A percentile compares a stretch with the other conserved stretches of the same genome.
phyloP scores from a whole-genome alignment of 92 coral and sea anemone genomes.

The Parazoanthus atlanticus region DNA sequence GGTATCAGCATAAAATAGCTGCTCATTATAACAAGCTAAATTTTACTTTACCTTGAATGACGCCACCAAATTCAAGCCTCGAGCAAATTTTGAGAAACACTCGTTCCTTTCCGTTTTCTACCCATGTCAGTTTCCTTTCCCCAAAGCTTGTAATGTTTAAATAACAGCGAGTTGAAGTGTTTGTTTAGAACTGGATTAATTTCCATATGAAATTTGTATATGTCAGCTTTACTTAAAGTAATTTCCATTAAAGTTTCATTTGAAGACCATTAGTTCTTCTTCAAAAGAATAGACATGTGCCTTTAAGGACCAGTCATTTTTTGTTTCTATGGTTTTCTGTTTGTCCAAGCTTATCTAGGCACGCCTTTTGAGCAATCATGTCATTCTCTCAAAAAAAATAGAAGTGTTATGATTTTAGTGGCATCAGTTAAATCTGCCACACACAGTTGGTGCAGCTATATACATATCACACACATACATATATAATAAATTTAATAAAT shows the following conservation, averaged over 20 bases:
- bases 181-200: background rate
- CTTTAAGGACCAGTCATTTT: background rate
- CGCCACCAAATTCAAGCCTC: background rate
- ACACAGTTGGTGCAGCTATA: background rate
- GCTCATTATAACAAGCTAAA: too few relatives aligned
- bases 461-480: background rate
- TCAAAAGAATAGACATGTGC: background rate
- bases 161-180: slow-evolving; percentile 15
- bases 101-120: background rate
- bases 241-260: background rate
- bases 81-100: background rate
- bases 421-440: background rate
- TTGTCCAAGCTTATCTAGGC: background rate
- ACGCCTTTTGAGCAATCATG: background rate
- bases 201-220: background rate
- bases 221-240: background rate
- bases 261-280: background rate
- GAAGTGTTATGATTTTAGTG: background rate
- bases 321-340: background rate
- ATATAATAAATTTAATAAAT: too few relatives aligned
- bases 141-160: background rate
- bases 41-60: background rate
- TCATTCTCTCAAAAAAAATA: background rate
- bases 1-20: too few relatives aligned
- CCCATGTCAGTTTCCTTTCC: background rate